Conservation (phyloP, 2,888 invertebrate genomes). For the Palloptera scutellata region DNA sequence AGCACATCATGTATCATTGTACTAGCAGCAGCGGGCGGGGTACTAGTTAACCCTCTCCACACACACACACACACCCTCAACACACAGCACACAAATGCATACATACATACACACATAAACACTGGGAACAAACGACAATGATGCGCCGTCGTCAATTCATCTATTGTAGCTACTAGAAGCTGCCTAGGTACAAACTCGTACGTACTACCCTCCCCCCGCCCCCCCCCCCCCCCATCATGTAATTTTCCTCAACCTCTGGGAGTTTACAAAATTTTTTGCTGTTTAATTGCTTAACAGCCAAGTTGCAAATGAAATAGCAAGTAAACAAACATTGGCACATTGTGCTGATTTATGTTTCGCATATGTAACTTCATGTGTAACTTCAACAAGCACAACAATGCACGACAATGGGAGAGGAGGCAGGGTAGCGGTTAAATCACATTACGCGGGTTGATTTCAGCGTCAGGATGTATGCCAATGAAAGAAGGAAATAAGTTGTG, state of each 20-base stretch:
- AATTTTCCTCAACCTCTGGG: slow-evolving; percentile 7
- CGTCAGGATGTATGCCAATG: slow-evolving; percentile 13
- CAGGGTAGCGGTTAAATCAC: slow-evolving; percentile 49
- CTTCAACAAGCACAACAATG: not conserved
- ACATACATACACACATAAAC: slow-evolving; percentile 3
- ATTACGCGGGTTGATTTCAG: slow-evolving; percentile 57
- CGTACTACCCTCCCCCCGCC: not conserved
- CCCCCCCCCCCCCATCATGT: slow-evolving; percentile 7
- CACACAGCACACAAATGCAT: not conserved
- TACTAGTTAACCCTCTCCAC: not conserved
- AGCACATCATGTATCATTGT: slow-evolving; percentile 62
- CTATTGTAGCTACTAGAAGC: too few species aligned
- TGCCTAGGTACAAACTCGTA: too few species aligned
- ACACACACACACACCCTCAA: slow-evolving; percentile 1
- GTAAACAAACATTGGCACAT: slow-evolving; percentile 60
- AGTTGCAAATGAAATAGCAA: slow-evolving; percentile 51
- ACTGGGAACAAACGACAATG: not conserved
- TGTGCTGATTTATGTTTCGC: slow-evolving; percentile 57
- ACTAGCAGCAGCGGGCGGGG: slow-evolving; percentile 35
- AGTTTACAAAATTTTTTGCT: slow-evolving; percentile 43
- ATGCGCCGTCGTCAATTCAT: not conserved
- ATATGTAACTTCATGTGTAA: slow-evolving; percentile 2
- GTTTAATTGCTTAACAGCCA: slow-evolving; percentile 63
- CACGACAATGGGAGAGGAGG: not conserved
- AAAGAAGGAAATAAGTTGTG: slow-evolving; percentile 10